These are phyloP conservation scores for Abramis brama DNA, from an alignment of 2,113 vertebrate species.

Conservation along the genomic window DNA sequence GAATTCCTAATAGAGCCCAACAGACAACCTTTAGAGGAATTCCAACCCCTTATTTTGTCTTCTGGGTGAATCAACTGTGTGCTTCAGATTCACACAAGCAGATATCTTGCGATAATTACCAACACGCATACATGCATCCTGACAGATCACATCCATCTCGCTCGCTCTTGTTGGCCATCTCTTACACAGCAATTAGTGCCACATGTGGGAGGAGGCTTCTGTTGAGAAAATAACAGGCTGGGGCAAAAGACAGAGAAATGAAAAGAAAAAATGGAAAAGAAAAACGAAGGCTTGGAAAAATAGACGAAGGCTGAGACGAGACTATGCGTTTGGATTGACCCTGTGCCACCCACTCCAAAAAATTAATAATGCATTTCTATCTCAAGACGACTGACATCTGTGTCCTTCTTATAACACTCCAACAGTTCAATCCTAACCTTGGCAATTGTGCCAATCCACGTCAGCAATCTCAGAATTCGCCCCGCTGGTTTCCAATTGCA, in stretches of 20 bases:
- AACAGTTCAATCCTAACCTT: neutral
- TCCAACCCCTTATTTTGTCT: conserved; percentile 25
- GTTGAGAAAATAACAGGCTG: conserved; percentile 64
- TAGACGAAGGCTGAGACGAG: neutral
- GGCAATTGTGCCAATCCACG: neutral
- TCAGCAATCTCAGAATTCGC: conserved; percentile 2
- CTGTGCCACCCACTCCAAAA: conserved; percentile 2
- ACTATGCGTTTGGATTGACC: conserved; percentile 14
- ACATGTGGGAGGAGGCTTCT: conserved; percentile 57
- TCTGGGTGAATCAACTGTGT: conserved; percentile 22
- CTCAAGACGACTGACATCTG: conserved; percentile 7
- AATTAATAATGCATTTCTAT: conserved; percentile 24
- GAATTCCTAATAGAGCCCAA: conserved; percentile 9
- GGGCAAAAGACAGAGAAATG: conserved; percentile 10
- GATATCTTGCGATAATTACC: conserved; percentile 26
- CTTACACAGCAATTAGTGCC: conserved; percentile 62
- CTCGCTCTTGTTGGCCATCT: conserved; percentile 31
- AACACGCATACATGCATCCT: conserved; percentile 1
- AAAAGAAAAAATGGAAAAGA: conserved; percentile 19
- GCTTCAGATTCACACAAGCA: conserved; percentile 27
- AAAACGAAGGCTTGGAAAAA: neutral
- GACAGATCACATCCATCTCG: conserved; percentile 43
- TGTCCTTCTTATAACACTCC: conserved; percentile 10
- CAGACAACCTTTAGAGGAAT: conserved; percentile 12
- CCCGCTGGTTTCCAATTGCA: conserved; percentile 19